phyloP scores from a whole-genome alignment of 2,113 vertebrate genomes.

The Bubo blakistoni region DNA sequence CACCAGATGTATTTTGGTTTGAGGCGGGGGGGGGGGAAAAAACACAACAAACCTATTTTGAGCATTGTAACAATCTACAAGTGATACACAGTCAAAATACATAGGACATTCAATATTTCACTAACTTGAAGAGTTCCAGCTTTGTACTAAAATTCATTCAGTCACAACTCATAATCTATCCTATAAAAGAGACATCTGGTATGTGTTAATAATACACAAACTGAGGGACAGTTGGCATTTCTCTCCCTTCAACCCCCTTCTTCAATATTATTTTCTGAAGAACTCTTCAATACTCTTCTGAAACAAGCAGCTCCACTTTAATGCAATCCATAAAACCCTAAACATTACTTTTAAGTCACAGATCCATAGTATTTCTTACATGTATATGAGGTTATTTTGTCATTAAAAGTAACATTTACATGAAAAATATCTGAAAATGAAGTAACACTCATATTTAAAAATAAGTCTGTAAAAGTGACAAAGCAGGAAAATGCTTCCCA shows the following conservation, averaged over 20 bases:
- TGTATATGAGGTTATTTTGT: not conserved
- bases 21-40: not conserved
- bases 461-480: not conserved
- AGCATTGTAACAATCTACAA: not conserved
- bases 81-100: not conserved
- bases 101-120: not conserved
- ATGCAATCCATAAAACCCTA: not conserved
- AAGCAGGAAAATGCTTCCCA: not conserved
- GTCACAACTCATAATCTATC: not conserved
- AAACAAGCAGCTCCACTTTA: not conserved
- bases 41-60: not conserved
- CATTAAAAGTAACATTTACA: not conserved
- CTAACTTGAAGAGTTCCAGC: not conserved
- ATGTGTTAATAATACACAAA: not conserved
- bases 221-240: not conserved
- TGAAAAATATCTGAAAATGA: not conserved
- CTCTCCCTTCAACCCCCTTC: not conserved
- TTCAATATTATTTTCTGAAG: not conserved
- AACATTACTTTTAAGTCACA: not conserved
- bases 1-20: conserved; percentile 32
- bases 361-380: not conserved
- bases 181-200: not conserved
- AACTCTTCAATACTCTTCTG: not conserved
- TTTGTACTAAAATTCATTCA: not conserved
- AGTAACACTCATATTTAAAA: not conserved